phyloP scores from a whole-genome alignment of 2,797 vertebrate genomes.

The Enteromius afrohamiltoni region DNA sequence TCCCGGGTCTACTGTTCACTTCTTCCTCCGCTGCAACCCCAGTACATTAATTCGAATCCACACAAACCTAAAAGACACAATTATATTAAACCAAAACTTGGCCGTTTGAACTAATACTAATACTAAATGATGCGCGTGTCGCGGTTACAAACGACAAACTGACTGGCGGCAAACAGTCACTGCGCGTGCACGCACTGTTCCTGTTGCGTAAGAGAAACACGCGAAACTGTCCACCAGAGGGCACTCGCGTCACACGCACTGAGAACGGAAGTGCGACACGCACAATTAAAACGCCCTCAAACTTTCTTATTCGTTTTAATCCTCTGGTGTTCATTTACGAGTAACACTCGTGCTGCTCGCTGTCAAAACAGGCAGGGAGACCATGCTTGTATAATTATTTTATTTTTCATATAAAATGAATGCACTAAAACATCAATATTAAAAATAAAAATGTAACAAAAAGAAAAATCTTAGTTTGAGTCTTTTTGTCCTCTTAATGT shows the following conservation, averaged over 20 bases:
- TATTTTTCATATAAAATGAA: not conserved
- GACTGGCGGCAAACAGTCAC: constrained; percentile 40
- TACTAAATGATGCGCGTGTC: not conserved
- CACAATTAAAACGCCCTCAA: not conserved
- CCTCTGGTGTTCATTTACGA: not conserved
- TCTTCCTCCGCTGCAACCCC: not conserved
- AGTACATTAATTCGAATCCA: not conserved
- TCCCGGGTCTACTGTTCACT: not conserved
- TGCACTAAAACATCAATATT: not conserved
- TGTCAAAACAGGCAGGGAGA: not conserved
- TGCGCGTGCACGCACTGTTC: constrained; percentile 42
- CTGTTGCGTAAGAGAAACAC: constrained; percentile 50
- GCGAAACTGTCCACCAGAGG: constrained; percentile 43
- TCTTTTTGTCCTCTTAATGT: not conserved
- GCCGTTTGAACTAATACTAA: not conserved
- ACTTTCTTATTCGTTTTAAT: not conserved
- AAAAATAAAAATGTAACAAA: not conserved
- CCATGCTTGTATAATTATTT: not conserved
- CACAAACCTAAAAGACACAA: constrained; percentile 38
- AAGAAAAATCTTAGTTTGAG: not conserved
- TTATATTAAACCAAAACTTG: not conserved
- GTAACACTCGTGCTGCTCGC: not conserved
- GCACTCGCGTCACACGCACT: not conserved
- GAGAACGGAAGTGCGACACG: not conserved
- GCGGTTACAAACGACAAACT: not conserved